Evolutionary conservation across 2,113 vertebrate species (phyloP), one percentile per base, ranked within the genome.

Genomic region (Triplophysa siluroides): DNA sequence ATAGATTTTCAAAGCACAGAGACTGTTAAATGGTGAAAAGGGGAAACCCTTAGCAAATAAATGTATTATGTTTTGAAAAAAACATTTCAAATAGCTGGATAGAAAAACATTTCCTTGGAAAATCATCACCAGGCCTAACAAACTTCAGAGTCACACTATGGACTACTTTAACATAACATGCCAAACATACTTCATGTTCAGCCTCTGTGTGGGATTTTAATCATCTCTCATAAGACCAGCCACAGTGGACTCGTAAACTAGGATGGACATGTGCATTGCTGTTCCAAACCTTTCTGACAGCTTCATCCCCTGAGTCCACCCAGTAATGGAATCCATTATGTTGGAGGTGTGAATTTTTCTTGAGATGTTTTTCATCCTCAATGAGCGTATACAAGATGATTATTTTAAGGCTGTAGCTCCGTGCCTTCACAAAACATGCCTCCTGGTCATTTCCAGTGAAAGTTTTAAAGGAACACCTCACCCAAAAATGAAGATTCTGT

Each of bases 221-320:
- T n/a, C 54, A 41, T 64, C 43, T 7, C 26, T 50, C 56, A 16
- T 6, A 24, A 80, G 62, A 38, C 50, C 19, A 33, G 69, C 26
- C 26, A 50, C 21, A 45, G 43, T 45, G 10, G 62, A 10, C 45
- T 23, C 23, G 45, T 80, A 74, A 74, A 80, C 14, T 61, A 66
- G 63, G 61, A 13, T 21, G 47, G 69, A 56, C 41, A 7, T 18
- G 3, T 65, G 58, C 69, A 74, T 43, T 29, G 61, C 47, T 24
- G 19, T 65, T 21, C 10, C 23, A 38, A 38, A 26, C 54, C 61
- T 52, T 79, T 21, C 9, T 52, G 78, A 79, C 78, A 72, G 45
- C 45, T 45, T 38, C 72, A 64, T 73, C 68, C 54, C 58, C 19
- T 64, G 4, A 41, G 12, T 21, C 29, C 78, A 41, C 56, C 14